Percentiles rank a stretch among this genome's conserved stretches.
Conservation (phyloP, 1,140 invertebrate genomes). For the Lepidotrigona ventralis region DNA sequence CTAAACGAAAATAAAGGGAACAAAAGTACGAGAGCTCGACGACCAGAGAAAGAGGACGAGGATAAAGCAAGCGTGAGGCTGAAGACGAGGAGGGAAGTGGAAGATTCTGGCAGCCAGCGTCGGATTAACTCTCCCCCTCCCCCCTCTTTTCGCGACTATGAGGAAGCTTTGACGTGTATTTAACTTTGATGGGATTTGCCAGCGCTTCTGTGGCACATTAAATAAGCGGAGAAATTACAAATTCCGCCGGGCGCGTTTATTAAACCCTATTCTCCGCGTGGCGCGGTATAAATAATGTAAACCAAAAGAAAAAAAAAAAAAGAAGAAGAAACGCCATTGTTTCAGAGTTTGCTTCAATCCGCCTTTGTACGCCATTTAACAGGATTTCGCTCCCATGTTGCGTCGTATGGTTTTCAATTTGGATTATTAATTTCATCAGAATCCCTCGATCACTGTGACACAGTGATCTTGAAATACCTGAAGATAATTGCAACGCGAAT, state of each 20-base stretch:
- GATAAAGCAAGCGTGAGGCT: constrained; percentile 43
- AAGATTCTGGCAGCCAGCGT: constrained; percentile 15
- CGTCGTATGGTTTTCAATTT: no score
- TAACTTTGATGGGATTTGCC: constrained; percentile 61
- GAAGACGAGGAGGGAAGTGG: neutral
- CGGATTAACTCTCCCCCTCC: constrained; percentile 37
- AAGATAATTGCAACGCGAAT: no score
- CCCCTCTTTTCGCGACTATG: neutral
- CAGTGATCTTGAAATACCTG: no score
- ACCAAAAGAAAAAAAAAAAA: no score
- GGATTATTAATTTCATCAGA: no score
- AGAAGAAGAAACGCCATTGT: no score
- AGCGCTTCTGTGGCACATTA: neutral
- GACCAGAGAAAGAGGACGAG: neutral
- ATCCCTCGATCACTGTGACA: no score
- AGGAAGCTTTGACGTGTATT: constrained; percentile 52
- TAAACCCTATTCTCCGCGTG: neutral
- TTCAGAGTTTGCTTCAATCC: no score
- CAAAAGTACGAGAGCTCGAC: neutral
- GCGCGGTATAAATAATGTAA: neutral
- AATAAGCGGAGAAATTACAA: constrained; percentile 18
- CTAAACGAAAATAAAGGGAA: neutral
- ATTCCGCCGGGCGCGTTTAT: neutral
- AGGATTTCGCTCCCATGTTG: no score
- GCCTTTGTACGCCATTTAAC: no score